These are phyloP conservation scores for Cebidichthys violaceus DNA, from an alignment of 2,113 vertebrate genomes.

Conservation along the genomic window DNA sequence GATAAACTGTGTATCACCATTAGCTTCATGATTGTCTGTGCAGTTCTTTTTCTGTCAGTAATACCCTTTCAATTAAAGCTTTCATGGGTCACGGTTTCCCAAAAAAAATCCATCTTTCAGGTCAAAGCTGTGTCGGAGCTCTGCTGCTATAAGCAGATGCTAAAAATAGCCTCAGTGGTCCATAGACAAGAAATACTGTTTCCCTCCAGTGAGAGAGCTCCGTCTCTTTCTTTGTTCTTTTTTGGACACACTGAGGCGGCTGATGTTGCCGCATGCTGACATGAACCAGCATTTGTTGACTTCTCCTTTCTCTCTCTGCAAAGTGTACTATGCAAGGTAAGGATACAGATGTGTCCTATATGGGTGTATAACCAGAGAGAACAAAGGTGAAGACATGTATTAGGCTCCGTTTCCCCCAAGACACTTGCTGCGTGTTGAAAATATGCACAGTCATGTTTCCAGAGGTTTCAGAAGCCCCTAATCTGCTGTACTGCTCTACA, in stretches of 20 bases:
- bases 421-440: constrained; percentile 9
- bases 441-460: constrained; percentile 54
- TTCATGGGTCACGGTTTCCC: constrained; percentile 6
- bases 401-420: not conserved
- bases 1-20: not conserved
- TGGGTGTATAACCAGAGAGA: not conserved
- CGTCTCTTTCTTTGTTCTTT: constrained; percentile 65
- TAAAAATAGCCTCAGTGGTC: constrained; percentile 71
- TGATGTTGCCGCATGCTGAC: constrained; percentile 18
- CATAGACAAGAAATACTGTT: constrained; percentile 58
- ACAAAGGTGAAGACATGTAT: constrained; percentile 14
- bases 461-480: constrained; percentile 52
- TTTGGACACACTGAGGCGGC: constrained; percentile 25
- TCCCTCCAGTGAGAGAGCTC: constrained; percentile 48
- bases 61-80: constrained; percentile 8
- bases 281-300: constrained; percentile 8
- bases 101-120: constrained; percentile 44
- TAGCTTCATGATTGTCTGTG: constrained; percentile 8
- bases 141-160: constrained; percentile 52
- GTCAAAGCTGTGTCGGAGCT: constrained; percentile 41
- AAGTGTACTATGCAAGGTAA: not conserved
- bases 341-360: not conserved
- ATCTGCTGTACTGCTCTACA: constrained; percentile 42
- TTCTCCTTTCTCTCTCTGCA: not conserved
- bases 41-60: not conserved